Evolutionary conservation across 64 coral and sea anemone genomes (phyloP).

Genomic region (Exaiptasia diaphana): DNA sequence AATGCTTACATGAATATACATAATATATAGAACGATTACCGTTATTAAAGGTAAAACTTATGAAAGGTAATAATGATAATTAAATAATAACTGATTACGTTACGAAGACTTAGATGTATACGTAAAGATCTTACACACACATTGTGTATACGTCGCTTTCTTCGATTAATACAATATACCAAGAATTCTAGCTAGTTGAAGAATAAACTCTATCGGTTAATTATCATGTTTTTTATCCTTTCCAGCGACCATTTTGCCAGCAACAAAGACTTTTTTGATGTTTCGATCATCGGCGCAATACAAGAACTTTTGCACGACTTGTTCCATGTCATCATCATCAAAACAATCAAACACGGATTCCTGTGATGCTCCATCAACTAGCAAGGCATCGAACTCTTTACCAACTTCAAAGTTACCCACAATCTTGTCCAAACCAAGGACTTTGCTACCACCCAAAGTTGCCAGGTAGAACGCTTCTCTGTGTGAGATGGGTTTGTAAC

Average conservation of each 20-base stretch:
- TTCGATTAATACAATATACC: too few species aligned
- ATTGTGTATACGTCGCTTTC: too few species aligned
- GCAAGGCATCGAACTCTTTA: constrained; percentile 81
- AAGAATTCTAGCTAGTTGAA: too few species aligned
- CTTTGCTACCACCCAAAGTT: constrained; percentile 75
- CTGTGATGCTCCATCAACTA: constrained; percentile 42
- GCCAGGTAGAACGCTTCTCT: constrained; percentile 79
- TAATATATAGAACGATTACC: too few species aligned
- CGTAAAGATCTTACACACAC: too few species aligned
- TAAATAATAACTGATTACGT: too few species aligned
- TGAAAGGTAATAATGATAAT: too few species aligned
- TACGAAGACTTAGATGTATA: too few species aligned
- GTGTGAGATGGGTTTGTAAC: constrained; percentile 42
- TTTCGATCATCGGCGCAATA: constrained; percentile 50
- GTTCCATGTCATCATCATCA: constrained; percentile 20
- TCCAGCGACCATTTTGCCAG: constrained; percentile 35
- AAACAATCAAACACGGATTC: constrained; percentile 72
- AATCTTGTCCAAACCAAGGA: constrained; percentile 65
- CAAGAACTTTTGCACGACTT: neutral
- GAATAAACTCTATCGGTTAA: neutral
- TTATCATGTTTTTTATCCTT: neutral
- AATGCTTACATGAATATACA: too few species aligned
- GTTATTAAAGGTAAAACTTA: too few species aligned
- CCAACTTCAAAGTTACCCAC: constrained; percentile 66
- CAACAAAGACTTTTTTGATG: constrained; percentile 46